A percentile compares a stretch with the other conserved stretches of the same genome.
These are phyloP conservation scores for Trypoxylon attenuatum DNA, from an alignment of 2,888 invertebrate genomes.

Conservation along the genomic window DNA sequence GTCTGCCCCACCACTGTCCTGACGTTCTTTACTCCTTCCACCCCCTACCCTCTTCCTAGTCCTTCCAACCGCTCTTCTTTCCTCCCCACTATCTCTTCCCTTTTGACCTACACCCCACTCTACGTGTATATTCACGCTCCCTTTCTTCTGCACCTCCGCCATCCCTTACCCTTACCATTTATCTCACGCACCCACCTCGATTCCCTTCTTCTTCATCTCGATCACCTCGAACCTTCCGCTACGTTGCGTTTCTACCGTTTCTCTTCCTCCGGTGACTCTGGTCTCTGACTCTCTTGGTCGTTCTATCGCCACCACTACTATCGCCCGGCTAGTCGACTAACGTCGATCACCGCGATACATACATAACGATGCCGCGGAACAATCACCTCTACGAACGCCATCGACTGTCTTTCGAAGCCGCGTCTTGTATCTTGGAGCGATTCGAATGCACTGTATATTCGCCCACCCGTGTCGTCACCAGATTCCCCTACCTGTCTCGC, in stretches of 20 bases:
- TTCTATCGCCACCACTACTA: not conserved
- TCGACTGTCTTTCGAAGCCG: no score
- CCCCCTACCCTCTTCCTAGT: constrained; percentile 15
- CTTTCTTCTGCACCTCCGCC: not conserved
- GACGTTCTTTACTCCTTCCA: constrained; percentile 23
- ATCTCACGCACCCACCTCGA: not conserved
- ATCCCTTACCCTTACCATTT: not conserved
- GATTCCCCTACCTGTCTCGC: constrained; percentile 57
- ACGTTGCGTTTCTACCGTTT: not conserved
- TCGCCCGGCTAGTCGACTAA: not conserved
- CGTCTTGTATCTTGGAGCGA: constrained; percentile 55
- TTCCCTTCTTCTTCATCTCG: not conserved
- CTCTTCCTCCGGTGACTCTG: no score
- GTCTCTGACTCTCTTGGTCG: not conserved
- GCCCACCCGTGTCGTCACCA: constrained; percentile 51
- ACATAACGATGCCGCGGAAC: no score
- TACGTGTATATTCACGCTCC: not conserved
- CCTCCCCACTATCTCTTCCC: constrained; percentile 35
- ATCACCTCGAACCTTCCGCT: not conserved
- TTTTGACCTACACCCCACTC: constrained; percentile 33
- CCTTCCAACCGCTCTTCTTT: constrained; percentile 26
- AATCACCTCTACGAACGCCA: no score
- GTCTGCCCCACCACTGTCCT: constrained; percentile 18
- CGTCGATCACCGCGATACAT: not conserved
- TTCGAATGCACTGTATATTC: constrained; percentile 50